phyloP scores from a whole-genome alignment of 2,797 vertebrate species.

The Discoglossus pictus region DNA sequence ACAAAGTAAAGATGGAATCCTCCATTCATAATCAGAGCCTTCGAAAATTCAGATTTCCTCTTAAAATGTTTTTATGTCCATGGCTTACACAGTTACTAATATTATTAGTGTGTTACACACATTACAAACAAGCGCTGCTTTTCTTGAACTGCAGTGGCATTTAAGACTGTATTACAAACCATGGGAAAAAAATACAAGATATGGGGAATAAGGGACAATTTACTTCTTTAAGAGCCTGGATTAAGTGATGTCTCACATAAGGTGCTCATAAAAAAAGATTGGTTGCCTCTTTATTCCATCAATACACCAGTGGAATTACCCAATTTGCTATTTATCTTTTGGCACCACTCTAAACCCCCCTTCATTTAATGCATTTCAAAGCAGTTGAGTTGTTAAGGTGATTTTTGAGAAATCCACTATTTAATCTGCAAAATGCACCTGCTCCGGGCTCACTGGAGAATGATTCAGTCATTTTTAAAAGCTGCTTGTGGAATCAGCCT shows the following conservation, averaged over 20 bases:
- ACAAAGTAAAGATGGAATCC: too few species aligned
- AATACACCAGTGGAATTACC: background rate
- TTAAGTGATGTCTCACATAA: background rate
- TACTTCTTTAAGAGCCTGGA: too few species aligned
- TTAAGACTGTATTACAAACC: too few species aligned
- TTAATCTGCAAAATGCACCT: conserved; percentile 46
- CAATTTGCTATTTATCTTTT: background rate
- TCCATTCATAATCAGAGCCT: too few species aligned
- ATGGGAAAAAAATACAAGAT: too few species aligned
- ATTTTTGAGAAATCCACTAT: conserved; percentile 36
- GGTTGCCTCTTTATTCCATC: background rate
- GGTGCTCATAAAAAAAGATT: conserved; percentile 1
- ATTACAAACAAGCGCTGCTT: too few species aligned
- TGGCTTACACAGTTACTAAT: too few species aligned
- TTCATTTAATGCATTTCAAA: background rate
- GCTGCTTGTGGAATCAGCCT: conserved; percentile 28
- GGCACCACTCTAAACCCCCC: background rate
- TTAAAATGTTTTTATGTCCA: too few species aligned
- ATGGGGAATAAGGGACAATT: conserved; percentile 9
- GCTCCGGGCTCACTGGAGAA: conserved; percentile 19
- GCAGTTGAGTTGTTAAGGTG: background rate
- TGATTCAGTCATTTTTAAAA: conserved; percentile 36
- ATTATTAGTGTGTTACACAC: too few species aligned
- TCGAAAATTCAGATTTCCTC: too few species aligned
- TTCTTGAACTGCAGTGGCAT: too few species aligned